Evolutionary conservation across 2,888 invertebrate genomes (phyloP), one percentile per base, ranked within the genome.

Genomic region (Lochmaea capreae): DNA sequence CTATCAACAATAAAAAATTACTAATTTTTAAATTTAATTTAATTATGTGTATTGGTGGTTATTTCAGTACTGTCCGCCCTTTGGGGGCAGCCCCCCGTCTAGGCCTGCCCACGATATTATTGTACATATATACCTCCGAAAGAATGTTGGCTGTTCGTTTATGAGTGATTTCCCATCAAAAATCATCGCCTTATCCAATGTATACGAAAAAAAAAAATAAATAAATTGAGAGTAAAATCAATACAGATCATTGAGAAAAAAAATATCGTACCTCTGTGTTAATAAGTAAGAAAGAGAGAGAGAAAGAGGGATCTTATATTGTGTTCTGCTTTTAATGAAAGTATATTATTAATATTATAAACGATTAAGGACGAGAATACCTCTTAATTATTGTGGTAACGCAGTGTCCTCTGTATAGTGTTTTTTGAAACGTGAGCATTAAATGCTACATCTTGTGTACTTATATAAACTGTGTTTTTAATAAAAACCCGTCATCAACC

Each of bases 131-230:
- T 86, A 87, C 86, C 86, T 87, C 86, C 86, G 84, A 85, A 77
- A 86, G 84, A 86, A 86, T 87, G 86, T 87, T 87, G 87, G 87
- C 87, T 87, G 87, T 87, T 87, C 86, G 85, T 87, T 87, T 65
- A 87, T 82, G 87, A 87, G 87, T 87, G 87, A 87, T 87, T 87
- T 87, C 87, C 87, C 87, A 87, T 86, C 87, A 86, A 84, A 84
- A 86, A 86, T 88, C 87, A 87, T 88, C 89, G 91, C 92, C 92
- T 92, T 92, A 91, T 89, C 89, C 90, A 90, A 91, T 90, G 92
- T 92, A 92, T 92, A 92, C 92, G 92, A 91, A 88, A 86, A 85
- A 72, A 71, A 69, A 71, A 42, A 79, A 65, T 16, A 65, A 66
- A 80, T 81, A 83, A 84, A 83, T 71, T 54, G 62, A 71, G 42